A percentile compares a stretch with the other conserved stretches of the same genome.
Evolutionary conservation across 2,888 invertebrate genomes (phyloP).

Genomic region (Seira sanloemensis): DNA sequence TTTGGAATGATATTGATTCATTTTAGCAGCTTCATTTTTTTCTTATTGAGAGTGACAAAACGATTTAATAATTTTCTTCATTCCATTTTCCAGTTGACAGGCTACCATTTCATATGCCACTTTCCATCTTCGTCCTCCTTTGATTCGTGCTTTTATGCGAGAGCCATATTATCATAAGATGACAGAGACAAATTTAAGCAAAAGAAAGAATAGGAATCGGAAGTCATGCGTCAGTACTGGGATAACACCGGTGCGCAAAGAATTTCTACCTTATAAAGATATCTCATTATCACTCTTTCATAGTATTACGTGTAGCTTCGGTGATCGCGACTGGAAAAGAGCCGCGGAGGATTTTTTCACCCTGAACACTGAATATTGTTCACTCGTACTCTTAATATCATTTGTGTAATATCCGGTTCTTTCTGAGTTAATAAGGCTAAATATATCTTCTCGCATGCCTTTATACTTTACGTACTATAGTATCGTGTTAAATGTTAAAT

Average conservation of each 20-base stretch:
- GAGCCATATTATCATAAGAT: slow-evolving; percentile 36
- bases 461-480: no score
- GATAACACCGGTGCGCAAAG: background rate
- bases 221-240: background rate
- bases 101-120: slow-evolving; percentile 10
- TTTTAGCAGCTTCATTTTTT: background rate
- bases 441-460: background rate
- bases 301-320: no score
- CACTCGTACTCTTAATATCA: no score
- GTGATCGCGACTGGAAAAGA: no score
- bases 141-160: slow-evolving; percentile 17
- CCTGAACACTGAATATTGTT: no score
- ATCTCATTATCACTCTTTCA: background rate
- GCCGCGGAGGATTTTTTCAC: no score
- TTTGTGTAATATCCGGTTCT: slow-evolving; percentile 6
- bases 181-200: slow-evolving; percentile 43
- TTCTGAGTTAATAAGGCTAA: slow-evolving; percentile 13
- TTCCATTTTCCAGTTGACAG: slow-evolving; percentile 43
- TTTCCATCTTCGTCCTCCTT: background rate
- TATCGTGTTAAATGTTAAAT: slow-evolving; percentile 16
- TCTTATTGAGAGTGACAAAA: slow-evolving; percentile 16
- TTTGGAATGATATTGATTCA: background rate
- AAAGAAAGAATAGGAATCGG: slow-evolving; percentile 3
- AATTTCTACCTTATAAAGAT: background rate
- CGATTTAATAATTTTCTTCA: slow-evolving; percentile 34